Percentiles rank a stretch among this genome's conserved stretches.
These are phyloP conservation scores for Vireo griseus DNA, from an alignment of 2,797 vertebrate species.

Conservation along the genomic window DNA sequence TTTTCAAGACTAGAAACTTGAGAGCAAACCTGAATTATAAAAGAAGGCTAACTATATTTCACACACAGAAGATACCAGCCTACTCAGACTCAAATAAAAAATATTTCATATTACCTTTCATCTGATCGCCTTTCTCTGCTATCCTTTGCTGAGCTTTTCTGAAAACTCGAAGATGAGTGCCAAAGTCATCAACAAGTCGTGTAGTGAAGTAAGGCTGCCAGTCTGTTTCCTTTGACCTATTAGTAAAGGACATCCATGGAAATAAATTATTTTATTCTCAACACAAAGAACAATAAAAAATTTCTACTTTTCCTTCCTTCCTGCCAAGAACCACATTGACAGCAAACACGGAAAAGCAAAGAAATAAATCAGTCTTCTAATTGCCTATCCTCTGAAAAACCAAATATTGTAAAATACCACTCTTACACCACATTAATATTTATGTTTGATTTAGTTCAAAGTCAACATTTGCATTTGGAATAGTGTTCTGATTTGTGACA, in stretches of 20 bases:
- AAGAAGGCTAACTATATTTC: neutral
- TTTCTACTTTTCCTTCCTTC: neutral
- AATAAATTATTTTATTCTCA: neutral
- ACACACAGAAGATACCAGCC: neutral
- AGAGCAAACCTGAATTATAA: neutral
- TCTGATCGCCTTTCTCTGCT: conserved; percentile 87
- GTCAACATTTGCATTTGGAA: neutral
- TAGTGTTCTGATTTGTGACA: neutral
- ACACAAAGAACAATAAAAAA: neutral
- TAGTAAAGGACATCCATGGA: neutral
- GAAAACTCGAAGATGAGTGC: conserved; percentile 96
- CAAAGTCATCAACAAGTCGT: conserved; percentile 96
- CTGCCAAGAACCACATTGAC: neutral
- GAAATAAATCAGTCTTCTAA: neutral
- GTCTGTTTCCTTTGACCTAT: conserved; percentile 94
- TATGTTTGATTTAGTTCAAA: neutral
- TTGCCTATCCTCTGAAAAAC: neutral
- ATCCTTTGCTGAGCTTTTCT: conserved; percentile 96
- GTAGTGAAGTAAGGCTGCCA: conserved; percentile 99
- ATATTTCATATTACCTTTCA: conserved; percentile 79
- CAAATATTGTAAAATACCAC: neutral
- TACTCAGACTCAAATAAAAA: neutral
- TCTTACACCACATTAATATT: neutral
- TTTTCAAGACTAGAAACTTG: neutral
- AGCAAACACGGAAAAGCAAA: neutral